A percentile compares a stretch with the other conserved stretches of the same genome.
phyloP scores from a whole-genome alignment of 2,113 vertebrate genomes.

The Nerophis ophidion region DNA sequence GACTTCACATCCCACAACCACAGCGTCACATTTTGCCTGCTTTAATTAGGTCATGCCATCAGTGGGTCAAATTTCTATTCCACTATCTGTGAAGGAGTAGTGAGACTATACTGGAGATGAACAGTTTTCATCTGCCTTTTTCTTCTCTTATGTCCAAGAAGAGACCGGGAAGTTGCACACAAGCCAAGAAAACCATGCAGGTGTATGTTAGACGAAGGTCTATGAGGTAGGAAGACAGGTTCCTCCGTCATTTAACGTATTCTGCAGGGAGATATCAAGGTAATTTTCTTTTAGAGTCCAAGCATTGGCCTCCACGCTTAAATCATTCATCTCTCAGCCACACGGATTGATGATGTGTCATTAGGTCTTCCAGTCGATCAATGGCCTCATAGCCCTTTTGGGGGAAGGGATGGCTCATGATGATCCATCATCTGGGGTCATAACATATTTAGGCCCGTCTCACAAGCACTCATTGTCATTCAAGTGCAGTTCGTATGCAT shows the following conservation, averaged over 20 bases:
- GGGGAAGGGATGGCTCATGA: constrained; percentile 31
- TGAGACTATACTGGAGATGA: constrained; percentile 16
- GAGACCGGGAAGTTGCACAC: background rate
- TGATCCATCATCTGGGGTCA: constrained; percentile 57
- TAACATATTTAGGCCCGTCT: constrained; percentile 54
- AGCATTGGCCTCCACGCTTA: constrained; percentile 1
- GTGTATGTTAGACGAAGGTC: background rate
- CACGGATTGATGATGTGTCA: constrained; percentile 49
- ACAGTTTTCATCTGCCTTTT: constrained; percentile 22
- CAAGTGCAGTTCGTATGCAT: constrained; percentile 38
- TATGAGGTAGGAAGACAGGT: constrained; percentile 5
- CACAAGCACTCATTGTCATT: constrained; percentile 55
- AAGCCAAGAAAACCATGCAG: background rate
- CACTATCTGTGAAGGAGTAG: constrained; percentile 24
- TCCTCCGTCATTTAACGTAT: constrained; percentile 15
- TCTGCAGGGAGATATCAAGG: constrained; percentile 8
- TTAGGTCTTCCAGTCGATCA: constrained; percentile 45
- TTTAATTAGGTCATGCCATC: constrained; percentile 45
- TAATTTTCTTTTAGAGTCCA: background rate
- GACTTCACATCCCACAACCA: constrained; percentile 50
- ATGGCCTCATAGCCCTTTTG: constrained; percentile 36
- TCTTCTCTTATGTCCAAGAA: constrained; percentile 17
- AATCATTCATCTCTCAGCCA: constrained; percentile 15
- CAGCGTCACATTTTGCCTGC: constrained; percentile 25
- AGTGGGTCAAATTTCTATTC: constrained; percentile 42